Base-by-base conservation (phyloP, 1,140 invertebrate genomes). In the Heliconius melpomene region DNA sequence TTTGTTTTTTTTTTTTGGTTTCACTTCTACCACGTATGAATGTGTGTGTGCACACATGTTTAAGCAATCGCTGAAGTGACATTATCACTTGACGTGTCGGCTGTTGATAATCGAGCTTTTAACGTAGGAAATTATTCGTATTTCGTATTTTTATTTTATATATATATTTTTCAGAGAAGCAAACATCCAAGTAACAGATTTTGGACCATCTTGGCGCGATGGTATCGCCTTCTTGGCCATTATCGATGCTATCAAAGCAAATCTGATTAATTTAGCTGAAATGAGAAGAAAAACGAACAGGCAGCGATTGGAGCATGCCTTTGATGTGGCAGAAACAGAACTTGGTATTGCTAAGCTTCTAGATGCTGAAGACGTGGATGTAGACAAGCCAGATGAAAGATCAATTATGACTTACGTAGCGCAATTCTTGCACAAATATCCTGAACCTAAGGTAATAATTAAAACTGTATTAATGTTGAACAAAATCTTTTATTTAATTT, bases 331-430 rank as follows among this genome's bases (percentile, higher is more conserved):
- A 57, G 98, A 99, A 94, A 95, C 95, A 73, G 97, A 99, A 88
- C 94, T 99, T 23, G 98, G 98, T 71, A 99, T 99, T 84, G 97
- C 98, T n/a, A 96, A 97, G 85, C 95, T 99, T 16, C 94, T 99
- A 32, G 98, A 99, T 93, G 97, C 98, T 40, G 98, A 99, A 95
- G 99, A 99, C 95, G 98, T 99, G 38, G 98, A 99, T 95, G 98
- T 99, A 18, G 97, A 98, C 20, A 98, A 98, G 89, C 99, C 99
- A 11, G 99, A 99, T 94, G 99, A 99, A 90, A 98, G 98, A 93
- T 99, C 98, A 50, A 98, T 99, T 83, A 99, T 99, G 98, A 99
- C 99, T 40, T 99, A 99, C 93, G 98, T 99, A 66, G 98, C 99
- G 54, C 98, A 99, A 95, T 99, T 99, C 94, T 95, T 99, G 82